Base-by-base conservation (phyloP, 2,888 invertebrate genomes). In the Muscina levida region DNA sequence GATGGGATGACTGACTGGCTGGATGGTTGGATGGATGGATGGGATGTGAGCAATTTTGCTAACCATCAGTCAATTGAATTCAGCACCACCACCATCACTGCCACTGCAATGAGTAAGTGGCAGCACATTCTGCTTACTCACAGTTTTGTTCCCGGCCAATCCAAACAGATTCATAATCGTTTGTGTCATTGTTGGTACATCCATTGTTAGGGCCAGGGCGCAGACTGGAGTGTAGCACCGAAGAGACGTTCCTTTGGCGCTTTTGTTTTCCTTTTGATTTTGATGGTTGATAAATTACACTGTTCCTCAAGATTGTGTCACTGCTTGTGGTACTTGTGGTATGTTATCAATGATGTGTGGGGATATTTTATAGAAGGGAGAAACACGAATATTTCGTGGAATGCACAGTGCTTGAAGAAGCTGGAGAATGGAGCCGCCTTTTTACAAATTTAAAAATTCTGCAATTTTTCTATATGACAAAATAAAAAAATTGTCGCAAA, bases 61-160 rank as follows among this genome's bases (percentile, higher is more conserved):
- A 17, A 59, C 42, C 75, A 75, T 79, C 72, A 75, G 42, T 75
- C 75, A 79, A 62, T 75, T 79, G 70, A 79, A 74, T 74, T 62
- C 15, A 42, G 42, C 42, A 62, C 17, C 57, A 51, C 4, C 22
- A n/a, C n/a, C n/a, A n/a, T n/a, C n/a, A n/a, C n/a, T n/a, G n/a
- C n/a, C n/a, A 31, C 31, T 31, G 31, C 8, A 31, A 8, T 31
- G 31, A 31, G 31, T 31, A 31, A 31, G 8, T 31, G 8, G 3
- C 3, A 31, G 31, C 31, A 8, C n/a, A n/a, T n/a, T 22, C 44
- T 11, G 24, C 51, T 11, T 2, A 26, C 56, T 26, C 56, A 56
- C n/a, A 22, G n/a, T 22, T n/a, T 22, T 19, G 59, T 19, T 5
- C 13, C 53, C 53, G 8, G 22, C 22, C 24, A 4, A 17, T 39